These are phyloP conservation scores for Microcebus ravelobensis DNA, from an alignment of 2,113 vertebrate species.

Conservation along the genomic window DNA sequence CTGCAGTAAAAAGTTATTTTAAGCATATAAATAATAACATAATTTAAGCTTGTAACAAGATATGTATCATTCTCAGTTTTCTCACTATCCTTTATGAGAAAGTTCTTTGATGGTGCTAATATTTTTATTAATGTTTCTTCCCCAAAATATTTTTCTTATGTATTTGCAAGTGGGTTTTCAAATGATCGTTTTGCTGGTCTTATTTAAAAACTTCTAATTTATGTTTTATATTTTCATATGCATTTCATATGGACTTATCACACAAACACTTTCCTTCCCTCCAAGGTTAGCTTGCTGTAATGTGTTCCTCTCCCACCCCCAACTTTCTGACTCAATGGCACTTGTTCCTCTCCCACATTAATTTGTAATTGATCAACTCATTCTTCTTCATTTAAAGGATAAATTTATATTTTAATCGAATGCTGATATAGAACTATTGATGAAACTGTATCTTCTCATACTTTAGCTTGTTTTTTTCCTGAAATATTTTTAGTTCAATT, in stretches of 20 bases:
- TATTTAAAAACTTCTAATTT: neutral
- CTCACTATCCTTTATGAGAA: neutral
- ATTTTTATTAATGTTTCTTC: neutral
- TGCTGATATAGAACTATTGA: slow-evolving; percentile 48
- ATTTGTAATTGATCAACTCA: slow-evolving; percentile 53
- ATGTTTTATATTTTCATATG: neutral
- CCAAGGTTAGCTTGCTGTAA: neutral
- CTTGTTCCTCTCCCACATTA: slow-evolving; percentile 35
- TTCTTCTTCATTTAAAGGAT: slow-evolving; percentile 52
- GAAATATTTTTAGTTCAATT: slow-evolving; percentile 17
- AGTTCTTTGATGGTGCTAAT: neutral
- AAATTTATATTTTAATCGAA: slow-evolving; percentile 86
- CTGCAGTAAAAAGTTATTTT: neutral
- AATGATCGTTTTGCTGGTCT: neutral
- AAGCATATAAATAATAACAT: neutral
- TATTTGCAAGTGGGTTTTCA: slow-evolving; percentile 29
- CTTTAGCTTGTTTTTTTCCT: neutral
- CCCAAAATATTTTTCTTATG: neutral
- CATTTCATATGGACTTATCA: neutral
- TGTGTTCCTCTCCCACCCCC: neutral
- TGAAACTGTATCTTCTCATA: neutral
- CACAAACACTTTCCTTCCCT: neutral
- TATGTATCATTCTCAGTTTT: neutral
- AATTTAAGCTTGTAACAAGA: neutral
- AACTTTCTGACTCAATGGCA: slow-evolving; percentile 7